Conservation (phyloP, 1,140 invertebrate species). For the Pachypeltis micranthus region DNA sequence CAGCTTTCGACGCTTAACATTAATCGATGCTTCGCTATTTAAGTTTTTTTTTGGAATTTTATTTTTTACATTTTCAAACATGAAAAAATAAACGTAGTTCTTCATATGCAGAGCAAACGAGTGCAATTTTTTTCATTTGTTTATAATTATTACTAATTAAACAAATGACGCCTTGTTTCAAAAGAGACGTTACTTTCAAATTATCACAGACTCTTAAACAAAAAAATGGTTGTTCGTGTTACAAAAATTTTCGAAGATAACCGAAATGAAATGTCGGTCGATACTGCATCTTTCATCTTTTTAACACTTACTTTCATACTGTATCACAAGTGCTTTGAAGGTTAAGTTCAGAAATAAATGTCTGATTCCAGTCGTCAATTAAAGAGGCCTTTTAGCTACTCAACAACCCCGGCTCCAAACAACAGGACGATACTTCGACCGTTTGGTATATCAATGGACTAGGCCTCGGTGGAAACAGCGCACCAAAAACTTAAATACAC, state of each 20-base stretch:
- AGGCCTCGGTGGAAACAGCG: conserved; percentile 13
- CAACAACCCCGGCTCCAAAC: no score
- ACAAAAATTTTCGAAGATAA: no score
- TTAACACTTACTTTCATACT: no score
- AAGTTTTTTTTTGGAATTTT: conserved; percentile 3
- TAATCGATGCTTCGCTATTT: conserved; percentile 3
- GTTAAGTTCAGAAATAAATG: no score
- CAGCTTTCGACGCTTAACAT: conserved; percentile 10
- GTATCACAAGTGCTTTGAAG: conserved; percentile 13
- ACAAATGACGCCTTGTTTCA: conserved; percentile 2
- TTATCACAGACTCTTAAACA: conserved; percentile 9
- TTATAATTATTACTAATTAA: not conserved
- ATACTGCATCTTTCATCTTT: conserved; percentile 21
- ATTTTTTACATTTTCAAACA: conserved; percentile 13
- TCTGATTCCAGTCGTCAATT: no score
- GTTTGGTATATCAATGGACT: no score
- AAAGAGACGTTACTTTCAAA: conserved; percentile 9
- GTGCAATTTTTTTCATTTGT: conserved; percentile 11
- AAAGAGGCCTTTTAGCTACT: no score
- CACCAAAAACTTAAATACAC: no score
- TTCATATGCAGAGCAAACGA: conserved; percentile 11
- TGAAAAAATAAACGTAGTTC: conserved; percentile 8
- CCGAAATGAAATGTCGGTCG: no score
- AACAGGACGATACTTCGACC: no score
- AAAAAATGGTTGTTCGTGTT: not conserved